Conservation (phyloP, 2,113 vertebrate genomes). For the Alces alces region DNA sequence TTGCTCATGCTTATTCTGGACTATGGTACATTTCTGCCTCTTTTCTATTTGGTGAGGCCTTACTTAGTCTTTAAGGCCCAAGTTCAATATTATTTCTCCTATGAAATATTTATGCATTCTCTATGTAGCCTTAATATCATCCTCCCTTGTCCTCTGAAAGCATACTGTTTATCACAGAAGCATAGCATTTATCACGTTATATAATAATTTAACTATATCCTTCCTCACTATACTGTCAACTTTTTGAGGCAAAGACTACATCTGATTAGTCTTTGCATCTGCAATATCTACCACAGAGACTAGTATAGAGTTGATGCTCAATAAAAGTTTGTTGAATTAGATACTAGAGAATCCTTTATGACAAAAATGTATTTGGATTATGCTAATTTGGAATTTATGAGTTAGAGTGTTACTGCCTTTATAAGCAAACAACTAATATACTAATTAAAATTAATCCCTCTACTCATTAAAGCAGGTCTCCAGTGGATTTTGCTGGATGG, state of each 20-base stretch:
- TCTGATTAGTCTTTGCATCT: not conserved
- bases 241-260: not conserved
- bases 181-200: not conserved
- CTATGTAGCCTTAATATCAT: not conserved
- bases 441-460: constrained; percentile 5
- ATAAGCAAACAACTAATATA: not conserved
- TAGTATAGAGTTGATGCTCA: not conserved
- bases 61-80: not conserved
- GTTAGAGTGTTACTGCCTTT: not conserved
- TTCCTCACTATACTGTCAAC: not conserved
- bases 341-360: not conserved
- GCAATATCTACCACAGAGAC: not conserved
- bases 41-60: not conserved
- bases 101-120: not conserved
- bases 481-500: not conserved
- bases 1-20: not conserved
- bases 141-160: not conserved
- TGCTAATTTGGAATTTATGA: not conserved
- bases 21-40: not conserved
- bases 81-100: not conserved
- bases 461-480: not conserved
- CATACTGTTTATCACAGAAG: not conserved
- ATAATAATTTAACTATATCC: not conserved
- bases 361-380: not conserved
- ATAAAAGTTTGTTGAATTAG: not conserved